Percentiles rank a stretch among this genome's conserved stretches.
Evolutionary conservation across 2,888 invertebrate genomes (phyloP).

Genomic region (Andricus quercusramuli): DNA sequence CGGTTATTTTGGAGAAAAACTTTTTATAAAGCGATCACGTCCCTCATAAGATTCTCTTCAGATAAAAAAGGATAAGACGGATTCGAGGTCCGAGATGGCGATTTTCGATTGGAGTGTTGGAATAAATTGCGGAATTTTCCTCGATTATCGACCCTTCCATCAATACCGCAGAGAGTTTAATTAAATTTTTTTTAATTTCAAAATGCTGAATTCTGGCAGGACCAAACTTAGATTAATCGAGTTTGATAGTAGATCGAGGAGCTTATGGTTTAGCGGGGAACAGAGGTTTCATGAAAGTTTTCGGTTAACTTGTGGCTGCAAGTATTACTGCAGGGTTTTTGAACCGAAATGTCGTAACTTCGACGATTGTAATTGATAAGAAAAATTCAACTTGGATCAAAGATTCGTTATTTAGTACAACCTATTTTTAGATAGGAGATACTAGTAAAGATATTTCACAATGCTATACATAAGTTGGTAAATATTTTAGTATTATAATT

Average conservation of each 20-base stretch:
- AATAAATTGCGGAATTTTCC: slow-evolving; percentile 11
- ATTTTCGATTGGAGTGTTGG: neutral
- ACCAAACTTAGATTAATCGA: slow-evolving; percentile 4
- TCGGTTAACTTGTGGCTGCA: neutral
- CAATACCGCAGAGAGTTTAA: neutral
- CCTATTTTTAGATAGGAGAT: too few species aligned
- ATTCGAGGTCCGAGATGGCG: neutral
- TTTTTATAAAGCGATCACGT: neutral
- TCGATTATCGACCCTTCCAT: slow-evolving; percentile 39
- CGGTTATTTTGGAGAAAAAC: neutral
- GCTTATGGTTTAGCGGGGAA: neutral
- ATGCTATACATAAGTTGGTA: too few species aligned
- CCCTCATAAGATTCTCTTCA: neutral
- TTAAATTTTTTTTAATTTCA: slow-evolving; percentile 22
- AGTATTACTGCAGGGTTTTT: neutral
- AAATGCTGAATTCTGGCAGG: slow-evolving; percentile 1
- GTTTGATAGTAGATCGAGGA: slow-evolving; percentile 19
- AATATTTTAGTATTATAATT: too few species aligned
- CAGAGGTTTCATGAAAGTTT: slow-evolving; percentile 13
- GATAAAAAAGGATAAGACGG: neutral
- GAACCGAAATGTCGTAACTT: neutral
- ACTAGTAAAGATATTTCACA: too few species aligned
- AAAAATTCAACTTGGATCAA: neutral
- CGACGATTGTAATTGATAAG: neutral
- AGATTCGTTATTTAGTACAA: neutral